Evolutionary conservation across 2,797 vertebrate species (phyloP), one percentile per base, ranked within the genome.

Genomic region (Balearica regulorum): DNA sequence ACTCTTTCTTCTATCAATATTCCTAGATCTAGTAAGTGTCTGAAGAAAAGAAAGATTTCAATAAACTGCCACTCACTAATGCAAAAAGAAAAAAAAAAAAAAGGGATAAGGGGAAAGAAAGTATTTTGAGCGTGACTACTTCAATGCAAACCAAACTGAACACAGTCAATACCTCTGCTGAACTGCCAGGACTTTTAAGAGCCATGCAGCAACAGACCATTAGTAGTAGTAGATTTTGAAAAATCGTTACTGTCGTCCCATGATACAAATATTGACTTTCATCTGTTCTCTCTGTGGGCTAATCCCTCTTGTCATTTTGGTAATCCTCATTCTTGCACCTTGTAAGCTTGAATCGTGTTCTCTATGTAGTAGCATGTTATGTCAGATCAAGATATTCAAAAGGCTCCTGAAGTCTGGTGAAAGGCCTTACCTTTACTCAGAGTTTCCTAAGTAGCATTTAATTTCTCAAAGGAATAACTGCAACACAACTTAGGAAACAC

Each of bases 201-300:
- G 81, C 39, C 46, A 31, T 46, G 64, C 16, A 84, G 57, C 19
- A 76, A 84, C 28, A 60, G 35, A 55, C 43, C 68, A 70, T 87
- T 73, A 82, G n/a, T 13, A 49, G 62, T 46, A 82, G 51, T 4
- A 94, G 89, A 62, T 87, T 85, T 79, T 77, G 53, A 92, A 92
- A 94, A 94, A 79, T 88, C 79, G 41, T 97, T 96, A 57, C 46
- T 81, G 92, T 62, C 79, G 84, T 92, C 83, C 81, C 83, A 58
- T 35, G 81, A 78, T 75, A 49, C 35, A n/a, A 89, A 91, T 54
- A 93, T n/a, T 91, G 81, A 87, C 73, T 75, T 64, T 90, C 62
- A 80, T 92, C 89, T 87, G 16, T 76, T 82, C 77, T 90, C 84
- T 94, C 75, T 77, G 46, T 26, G 29, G 87, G 84, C 92, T 95